Evolutionary conservation across 1,140 invertebrate genomes (phyloP).

Genomic region (Orius insidiosus): DNA sequence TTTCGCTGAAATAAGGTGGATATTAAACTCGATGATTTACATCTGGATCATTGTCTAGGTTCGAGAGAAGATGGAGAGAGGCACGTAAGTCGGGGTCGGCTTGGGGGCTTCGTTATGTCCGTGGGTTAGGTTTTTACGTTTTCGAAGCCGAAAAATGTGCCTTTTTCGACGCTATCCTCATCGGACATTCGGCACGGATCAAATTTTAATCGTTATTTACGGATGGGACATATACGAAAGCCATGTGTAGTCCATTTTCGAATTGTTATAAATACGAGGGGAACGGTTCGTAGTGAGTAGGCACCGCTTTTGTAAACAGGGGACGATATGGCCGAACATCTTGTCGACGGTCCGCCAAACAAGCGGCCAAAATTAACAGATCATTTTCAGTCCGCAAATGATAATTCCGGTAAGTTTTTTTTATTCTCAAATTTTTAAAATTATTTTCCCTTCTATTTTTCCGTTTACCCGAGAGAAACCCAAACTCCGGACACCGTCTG

Average conservation of each 20-base stretch:
- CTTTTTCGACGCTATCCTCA: slow-evolving; percentile 41
- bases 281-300: slow-evolving; percentile 25
- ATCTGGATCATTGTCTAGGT: slow-evolving; percentile 21
- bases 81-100: slow-evolving; percentile 32
- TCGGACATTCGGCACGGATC: slow-evolving; percentile 41
- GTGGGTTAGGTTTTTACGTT: slow-evolving; percentile 33
- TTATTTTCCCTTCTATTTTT: slow-evolving; percentile 11
- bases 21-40: slow-evolving; percentile 14
- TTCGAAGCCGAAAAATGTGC: slow-evolving; percentile 45
- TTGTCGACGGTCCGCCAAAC: slow-evolving; percentile 83
- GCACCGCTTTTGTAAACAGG: slow-evolving; percentile 39
- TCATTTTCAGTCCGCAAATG: slow-evolving; percentile 60
- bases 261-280: slow-evolving; percentile 26
- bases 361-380: slow-evolving; percentile 78
- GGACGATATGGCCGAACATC: slow-evolving; percentile 71
- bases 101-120: slow-evolving; percentile 42
- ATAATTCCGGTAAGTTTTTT: slow-evolving; percentile 52
- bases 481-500: neutral
- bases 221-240: slow-evolving; percentile 23
- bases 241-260: slow-evolving; percentile 25
- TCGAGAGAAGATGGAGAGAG: slow-evolving; percentile 43
- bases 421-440: slow-evolving; percentile 6
- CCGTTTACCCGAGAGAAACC: neutral
- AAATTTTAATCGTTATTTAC: slow-evolving; percentile 25
- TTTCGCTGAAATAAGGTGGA: too few relatives aligned